phyloP scores from a whole-genome alignment of 2,113 vertebrate species.

The Probosciger aterrimus region DNA sequence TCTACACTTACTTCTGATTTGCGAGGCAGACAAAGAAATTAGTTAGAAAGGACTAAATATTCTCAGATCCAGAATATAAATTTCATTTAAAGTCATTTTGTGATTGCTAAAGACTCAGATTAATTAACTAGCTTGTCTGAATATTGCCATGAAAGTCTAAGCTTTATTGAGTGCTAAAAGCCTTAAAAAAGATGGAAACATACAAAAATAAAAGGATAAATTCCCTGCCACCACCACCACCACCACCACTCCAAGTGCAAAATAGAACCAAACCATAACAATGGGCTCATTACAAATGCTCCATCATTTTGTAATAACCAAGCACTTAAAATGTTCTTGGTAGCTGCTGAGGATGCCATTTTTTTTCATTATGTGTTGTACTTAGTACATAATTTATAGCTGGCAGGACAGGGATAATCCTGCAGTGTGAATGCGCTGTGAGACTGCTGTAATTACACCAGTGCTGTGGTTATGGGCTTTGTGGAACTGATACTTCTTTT shows the following conservation, averaged over 20 bases:
- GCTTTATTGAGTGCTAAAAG: slow-evolving; percentile 66
- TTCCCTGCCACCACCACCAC: slow-evolving; percentile 27
- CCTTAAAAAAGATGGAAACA: slow-evolving; percentile 46
- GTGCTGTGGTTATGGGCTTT: slow-evolving; percentile 40
- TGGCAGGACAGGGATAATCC: slow-evolving; percentile 65
- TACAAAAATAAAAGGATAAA: slow-evolving; percentile 52
- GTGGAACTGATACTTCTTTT: slow-evolving; percentile 60
- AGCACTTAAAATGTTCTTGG: slow-evolving; percentile 47
- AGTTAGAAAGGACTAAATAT: background rate
- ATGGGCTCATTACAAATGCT: slow-evolving; percentile 51
- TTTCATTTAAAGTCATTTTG: slow-evolving; percentile 14
- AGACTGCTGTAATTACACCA: slow-evolving; percentile 66
- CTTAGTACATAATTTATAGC: slow-evolving; percentile 75
- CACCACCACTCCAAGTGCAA: background rate
- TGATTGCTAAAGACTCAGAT: background rate
- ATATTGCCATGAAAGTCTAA: slow-evolving; percentile 47
- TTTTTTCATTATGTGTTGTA: slow-evolving; percentile 68
- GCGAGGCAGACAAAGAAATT: background rate
- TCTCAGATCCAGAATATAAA: slow-evolving; percentile 12
- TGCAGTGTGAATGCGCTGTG: background rate
- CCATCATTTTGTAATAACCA: slow-evolving; percentile 72
- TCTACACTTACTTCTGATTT: background rate
- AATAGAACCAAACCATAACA: slow-evolving; percentile 57
- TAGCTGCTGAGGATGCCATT: slow-evolving; percentile 62
- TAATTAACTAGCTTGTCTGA: slow-evolving; percentile 19